Evolutionary conservation across 2,888 invertebrate species (phyloP), one percentile per base, ranked within the genome.

Genomic region (Chironomus tentans): DNA sequence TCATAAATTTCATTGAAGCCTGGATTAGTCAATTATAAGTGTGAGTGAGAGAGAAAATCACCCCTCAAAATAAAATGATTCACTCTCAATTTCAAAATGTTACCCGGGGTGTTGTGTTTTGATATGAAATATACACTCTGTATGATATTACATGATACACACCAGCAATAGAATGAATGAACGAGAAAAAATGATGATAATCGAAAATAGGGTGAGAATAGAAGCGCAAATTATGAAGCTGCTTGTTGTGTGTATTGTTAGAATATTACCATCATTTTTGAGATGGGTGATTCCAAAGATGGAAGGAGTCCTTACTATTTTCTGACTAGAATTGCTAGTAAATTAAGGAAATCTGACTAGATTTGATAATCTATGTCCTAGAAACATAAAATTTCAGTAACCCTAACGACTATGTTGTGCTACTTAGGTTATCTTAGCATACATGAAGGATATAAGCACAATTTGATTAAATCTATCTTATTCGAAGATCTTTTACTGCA

Each of bases 1-100:
- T 72, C 72, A 72, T 72, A 72, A 72, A 72, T 72, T 72, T 72
- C 72, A 72, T 72, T 72, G 72, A 72, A 72, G 72, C 72, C 65
- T 62, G 72, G 72, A 72, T 72, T 72, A 72, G 72, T 50, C 72
- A 72, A 72, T 72, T 72, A 72, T 72, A 62, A 72, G 72, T 72
- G 48, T 50, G 50, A 72, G 48, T 72, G 3, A 38, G 10, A 38
- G 38, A 38, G 38, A 38, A 38, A 38, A 38, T 38, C 38, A 38
- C 38, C 38, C 38, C 38, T 38, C 38, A 38, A 38, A 38, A 28
- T 3, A 28, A 38, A 38, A 38, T 38, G 38, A 38, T 10, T 38
- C 38, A 38, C 7, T 38, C 38, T 38, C 38, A 38, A 38, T 56
- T 56, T 56, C 56, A 56, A 56, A 38, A 56, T 56, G 56, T 56